Evolutionary conservation across 2,797 vertebrate species (phyloP), one percentile per base, ranked within the genome.

Genomic region (Sternotherus odoratus): DNA sequence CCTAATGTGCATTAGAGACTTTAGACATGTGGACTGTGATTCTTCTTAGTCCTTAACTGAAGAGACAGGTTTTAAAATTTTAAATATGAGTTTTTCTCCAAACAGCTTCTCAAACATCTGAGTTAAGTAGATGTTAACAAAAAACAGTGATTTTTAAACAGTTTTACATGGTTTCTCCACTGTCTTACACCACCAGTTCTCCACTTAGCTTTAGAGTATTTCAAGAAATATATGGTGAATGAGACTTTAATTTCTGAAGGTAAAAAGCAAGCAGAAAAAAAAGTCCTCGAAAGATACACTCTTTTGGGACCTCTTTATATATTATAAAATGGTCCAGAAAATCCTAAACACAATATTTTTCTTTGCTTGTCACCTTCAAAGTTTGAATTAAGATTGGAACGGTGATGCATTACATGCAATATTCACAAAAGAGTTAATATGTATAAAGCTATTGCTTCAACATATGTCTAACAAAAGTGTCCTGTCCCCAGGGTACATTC

Each of bases 401-500:
- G 51, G 46, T 26, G 82, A 86, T 78, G 86, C 33, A 85, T 78
- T 91, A 77, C 3, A 77, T 83, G 54, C 81, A 90, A 87, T 75
- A 78, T 87, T 86, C 56, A 43, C 74, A 89, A 95, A 96, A 91
- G 95, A 88, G 95, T 97, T 97, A 97, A 97, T 83, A 60, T n/a
- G 82, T 92, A 74, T 95, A 51, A 86, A 95, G 72, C 91, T 79
- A 74, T 86, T 87, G 82, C 39, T 89, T 94, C 94, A 86, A 91
- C 82, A 90, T 93, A 91, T 90, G 93, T 79, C 82, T 85, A 2
- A 0, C 3, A 84, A 19, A 96, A 96, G 96, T 96, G 95, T 97
- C 92, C 93, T 84, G 89, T 97, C 96, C 96, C 95, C 88, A 89
- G 96, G 96, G 96, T 83, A 92, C 86, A 88, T 95, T 97, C 94